Conservation (phyloP, 2,113 vertebrate species). For the Protobothrops flavoviridis region DNA sequence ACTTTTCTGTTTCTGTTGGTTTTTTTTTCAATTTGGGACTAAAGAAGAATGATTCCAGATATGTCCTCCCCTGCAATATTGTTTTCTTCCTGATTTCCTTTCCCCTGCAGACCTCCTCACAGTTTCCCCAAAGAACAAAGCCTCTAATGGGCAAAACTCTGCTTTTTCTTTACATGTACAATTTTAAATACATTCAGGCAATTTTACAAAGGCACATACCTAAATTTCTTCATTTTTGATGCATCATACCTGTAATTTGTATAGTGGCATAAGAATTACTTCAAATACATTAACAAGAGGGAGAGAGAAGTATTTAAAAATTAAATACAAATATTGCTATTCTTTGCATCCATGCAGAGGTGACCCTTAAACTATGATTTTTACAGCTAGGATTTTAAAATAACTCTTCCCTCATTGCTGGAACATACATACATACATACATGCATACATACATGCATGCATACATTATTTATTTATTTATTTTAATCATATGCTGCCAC, state of each 20-base stretch:
- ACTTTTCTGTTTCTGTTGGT: not conserved
- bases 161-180: not conserved
- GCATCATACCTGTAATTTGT: not conserved
- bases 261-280: not conserved
- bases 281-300: not conserved
- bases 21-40: not conserved
- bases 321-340: no score
- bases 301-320: not conserved
- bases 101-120: not conserved
- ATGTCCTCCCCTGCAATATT: not conserved
- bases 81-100: not conserved
- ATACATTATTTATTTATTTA: not conserved
- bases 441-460: not conserved
- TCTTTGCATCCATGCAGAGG: no score
- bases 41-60: not conserved
- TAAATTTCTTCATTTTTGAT: not conserved
- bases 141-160: not conserved
- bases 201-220: not conserved
- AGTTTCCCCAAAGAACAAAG: not conserved
- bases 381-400: not conserved
- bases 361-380: not conserved
- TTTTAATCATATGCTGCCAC: not conserved
- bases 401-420: not conserved
- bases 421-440: not conserved
- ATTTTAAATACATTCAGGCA: not conserved